These are phyloP conservation scores for Edolisoma coerulescens DNA, from an alignment of 2,113 vertebrate species.

Conservation along the genomic window DNA sequence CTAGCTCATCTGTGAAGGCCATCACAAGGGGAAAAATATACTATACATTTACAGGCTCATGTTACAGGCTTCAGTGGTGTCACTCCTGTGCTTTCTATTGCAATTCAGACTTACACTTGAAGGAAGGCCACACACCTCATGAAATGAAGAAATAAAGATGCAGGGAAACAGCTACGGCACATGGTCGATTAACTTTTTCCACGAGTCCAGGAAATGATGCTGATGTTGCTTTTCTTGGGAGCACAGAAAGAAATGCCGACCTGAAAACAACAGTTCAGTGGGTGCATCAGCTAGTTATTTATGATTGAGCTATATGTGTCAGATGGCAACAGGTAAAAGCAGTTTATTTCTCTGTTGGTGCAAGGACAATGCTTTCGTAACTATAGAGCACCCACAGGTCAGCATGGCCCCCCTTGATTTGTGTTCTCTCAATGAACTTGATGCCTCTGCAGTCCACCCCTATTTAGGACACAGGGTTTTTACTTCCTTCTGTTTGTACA, in stretches of 20 bases:
- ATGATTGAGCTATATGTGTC: neutral
- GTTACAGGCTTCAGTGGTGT: neutral
- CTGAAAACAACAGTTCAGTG: neutral
- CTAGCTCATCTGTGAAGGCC: neutral
- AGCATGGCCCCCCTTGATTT: neutral
- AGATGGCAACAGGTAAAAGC: neutral
- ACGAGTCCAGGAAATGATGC: neutral
- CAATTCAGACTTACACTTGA: neutral
- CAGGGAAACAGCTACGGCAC: neutral
- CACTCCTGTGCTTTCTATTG: neutral
- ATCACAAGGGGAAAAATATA: neutral
- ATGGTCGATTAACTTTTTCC: neutral
- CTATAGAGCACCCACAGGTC: neutral
- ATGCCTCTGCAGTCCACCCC: neutral
- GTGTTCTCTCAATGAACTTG: neutral
- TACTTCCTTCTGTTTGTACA: neutral
- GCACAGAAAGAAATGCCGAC: neutral
- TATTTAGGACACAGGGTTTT: neutral
- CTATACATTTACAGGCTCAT: rapidly evolving
- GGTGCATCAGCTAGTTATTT: neutral
- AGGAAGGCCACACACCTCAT: neutral
- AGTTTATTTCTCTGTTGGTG: neutral
- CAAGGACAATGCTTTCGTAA: neutral
- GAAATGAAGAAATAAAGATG: neutral
- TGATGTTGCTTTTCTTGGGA: neutral